Percentiles rank a stretch among this genome's conserved stretches.
These are phyloP conservation scores for Erannis defoliaria DNA, from an alignment of 2,888 invertebrate species.

Conservation along the genomic window DNA sequence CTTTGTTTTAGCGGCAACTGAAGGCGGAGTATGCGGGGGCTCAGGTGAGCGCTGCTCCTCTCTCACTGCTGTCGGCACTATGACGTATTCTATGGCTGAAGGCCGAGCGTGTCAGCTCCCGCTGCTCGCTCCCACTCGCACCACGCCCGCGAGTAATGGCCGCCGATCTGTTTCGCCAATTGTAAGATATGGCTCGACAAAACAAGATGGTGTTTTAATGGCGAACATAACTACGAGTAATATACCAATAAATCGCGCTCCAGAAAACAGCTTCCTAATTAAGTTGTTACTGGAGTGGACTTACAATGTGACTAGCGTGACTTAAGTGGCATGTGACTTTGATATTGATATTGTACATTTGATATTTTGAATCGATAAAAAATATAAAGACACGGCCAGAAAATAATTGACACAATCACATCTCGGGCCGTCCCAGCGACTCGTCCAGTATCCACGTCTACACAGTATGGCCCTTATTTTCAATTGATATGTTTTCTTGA, in stretches of 20 bases:
- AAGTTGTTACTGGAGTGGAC: constrained; percentile 49
- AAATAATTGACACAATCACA: too few relatives aligned
- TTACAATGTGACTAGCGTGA: constrained; percentile 7
- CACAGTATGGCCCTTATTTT: too few relatives aligned
- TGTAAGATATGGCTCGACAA: constrained; percentile 66
- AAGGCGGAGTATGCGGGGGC: constrained; percentile 47
- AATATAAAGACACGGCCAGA: too few relatives aligned
- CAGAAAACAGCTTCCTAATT: constrained; percentile 53
- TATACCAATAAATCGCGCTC: constrained; percentile 58
- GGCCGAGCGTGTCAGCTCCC: too few relatives aligned
- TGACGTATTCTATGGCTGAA: too few relatives aligned
- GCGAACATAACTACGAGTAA: constrained; percentile 61
- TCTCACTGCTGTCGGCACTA: constrained; percentile 35
- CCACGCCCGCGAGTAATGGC: constrained; percentile 52
- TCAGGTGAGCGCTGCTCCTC: constrained; percentile 55
- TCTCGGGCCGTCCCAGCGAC: too few relatives aligned
- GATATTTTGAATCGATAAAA: too few relatives aligned
- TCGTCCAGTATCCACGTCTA: too few relatives aligned
- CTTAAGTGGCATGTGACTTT: background rate
- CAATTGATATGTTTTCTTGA: too few relatives aligned
- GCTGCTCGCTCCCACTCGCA: background rate
- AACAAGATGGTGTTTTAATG: constrained; percentile 70
- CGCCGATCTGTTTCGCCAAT: constrained; percentile 65
- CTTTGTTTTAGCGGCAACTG: constrained; percentile 45
- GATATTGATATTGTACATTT: background rate